Evolutionary conservation across 2,113 vertebrate genomes (phyloP).

Genomic region (Thamnophis sirtalis): DNA sequence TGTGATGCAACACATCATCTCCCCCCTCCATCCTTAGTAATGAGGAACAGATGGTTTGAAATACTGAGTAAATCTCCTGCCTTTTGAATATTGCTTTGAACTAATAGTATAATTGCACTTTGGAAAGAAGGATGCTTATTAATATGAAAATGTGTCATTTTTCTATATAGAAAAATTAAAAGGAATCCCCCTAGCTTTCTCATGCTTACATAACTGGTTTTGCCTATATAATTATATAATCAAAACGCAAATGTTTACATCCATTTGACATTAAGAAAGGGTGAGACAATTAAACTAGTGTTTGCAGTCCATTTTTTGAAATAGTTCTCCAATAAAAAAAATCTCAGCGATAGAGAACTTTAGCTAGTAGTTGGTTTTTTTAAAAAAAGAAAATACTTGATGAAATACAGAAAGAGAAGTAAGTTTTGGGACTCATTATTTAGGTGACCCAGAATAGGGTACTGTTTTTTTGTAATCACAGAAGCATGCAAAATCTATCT

Average conservation of each 20-base stretch:
- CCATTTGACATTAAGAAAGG: not conserved
- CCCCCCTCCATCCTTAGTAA: not conserved
- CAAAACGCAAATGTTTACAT: not conserved
- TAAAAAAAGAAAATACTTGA: not conserved
- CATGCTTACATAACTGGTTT: not conserved
- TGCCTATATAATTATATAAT: not conserved
- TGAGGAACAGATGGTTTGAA: not conserved
- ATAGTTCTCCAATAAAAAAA: not conserved
- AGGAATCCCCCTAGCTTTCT: too few relatives aligned
- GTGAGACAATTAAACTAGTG: not conserved
- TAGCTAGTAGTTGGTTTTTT: not conserved
- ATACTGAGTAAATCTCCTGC: not conserved
- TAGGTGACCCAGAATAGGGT: not conserved
- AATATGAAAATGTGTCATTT: constrained; percentile 15
- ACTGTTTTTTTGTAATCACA: not conserved
- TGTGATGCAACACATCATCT: not conserved
- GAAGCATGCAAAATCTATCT: not conserved
- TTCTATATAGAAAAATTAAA: not conserved
- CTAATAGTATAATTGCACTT: constrained; percentile 15
- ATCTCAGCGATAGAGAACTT: not conserved
- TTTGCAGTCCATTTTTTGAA: not conserved
- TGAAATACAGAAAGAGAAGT: not conserved
- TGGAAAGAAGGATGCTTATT: not conserved
- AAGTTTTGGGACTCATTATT: not conserved
- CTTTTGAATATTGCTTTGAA: constrained; percentile 2